Base-by-base conservation (phyloP, 2,797 vertebrate genomes). In the Crax fasciolata region DNA sequence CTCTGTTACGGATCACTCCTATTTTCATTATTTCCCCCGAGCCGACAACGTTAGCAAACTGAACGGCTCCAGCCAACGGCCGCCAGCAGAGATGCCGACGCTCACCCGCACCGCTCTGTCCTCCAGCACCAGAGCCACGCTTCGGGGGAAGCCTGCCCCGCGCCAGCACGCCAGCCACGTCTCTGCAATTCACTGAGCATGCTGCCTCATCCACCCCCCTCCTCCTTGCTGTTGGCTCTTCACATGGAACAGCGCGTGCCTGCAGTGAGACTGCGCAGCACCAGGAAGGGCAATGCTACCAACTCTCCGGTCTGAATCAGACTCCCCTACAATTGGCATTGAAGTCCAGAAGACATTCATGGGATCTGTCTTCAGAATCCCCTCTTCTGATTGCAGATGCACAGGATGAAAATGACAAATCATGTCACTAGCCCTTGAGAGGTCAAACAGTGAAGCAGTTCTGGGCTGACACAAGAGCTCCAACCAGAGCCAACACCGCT, bases 371-470 rank as follows among this genome's bases (percentile, higher is more conserved):
- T 65, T 59, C 15, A 62, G 24, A 14, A 66, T 54, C 54, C 63
- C 57, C 28, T 83, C 43, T 86, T 27, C 82, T 35, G 39, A 71
- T 12, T 8, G 54, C 35, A 28, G 16, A 4, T 1, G 8, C 7
- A 24, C 3, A 17, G 28, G 10, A 24, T 35, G 13, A 76, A 84
- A 46, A 57, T 8, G 79, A 70, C n/a, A 91, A 62, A 13, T 55
- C 2, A 39, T 4, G 13, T 6, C 39, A 39, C 24, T 48, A 55
- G 10, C 66, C 85, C 0, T 0, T 5, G 7, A n/a, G n/a, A 92
- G 35, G 41, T 85, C 61, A 80, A 82, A 59, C 15, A 79, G 41
- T 6, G 11, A 62, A 76, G n/a, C 6, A 3, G 1, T 63, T 49
- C 38, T 12, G n/a, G 32, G 32, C 39, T 66, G 39, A 55, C 58